phyloP scores from a whole-genome alignment of 2,888 invertebrate genomes.

The Tiphia femorata region DNA sequence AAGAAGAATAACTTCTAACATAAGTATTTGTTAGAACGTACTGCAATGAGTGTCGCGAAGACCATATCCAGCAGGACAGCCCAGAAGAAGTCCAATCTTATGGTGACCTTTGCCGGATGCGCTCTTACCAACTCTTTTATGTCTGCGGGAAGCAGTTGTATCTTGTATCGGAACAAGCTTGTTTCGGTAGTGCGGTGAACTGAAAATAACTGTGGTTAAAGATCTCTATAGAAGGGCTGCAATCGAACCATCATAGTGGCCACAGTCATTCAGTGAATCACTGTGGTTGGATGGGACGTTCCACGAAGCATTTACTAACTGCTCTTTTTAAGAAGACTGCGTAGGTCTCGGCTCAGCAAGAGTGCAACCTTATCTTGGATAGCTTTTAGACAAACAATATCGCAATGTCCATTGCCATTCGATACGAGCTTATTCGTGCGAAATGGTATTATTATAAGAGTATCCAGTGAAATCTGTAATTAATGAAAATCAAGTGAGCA shows the following conservation, averaged over 20 bases:
- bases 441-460: conserved; percentile 37
- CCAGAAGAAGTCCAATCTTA: conserved; percentile 53
- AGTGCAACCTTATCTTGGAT: conserved; percentile 53
- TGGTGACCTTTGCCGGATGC: conserved; percentile 33
- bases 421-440: conserved; percentile 46
- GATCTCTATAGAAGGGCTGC: conserved; percentile 55
- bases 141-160: conserved; percentile 25
- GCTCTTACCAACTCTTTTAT: conserved; percentile 36
- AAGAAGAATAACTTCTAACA: too few species aligned
- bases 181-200: conserved; percentile 50
- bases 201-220: conserved; percentile 62
- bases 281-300: too few species aligned
- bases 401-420: conserved; percentile 45
- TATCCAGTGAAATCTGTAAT: conserved; percentile 18
- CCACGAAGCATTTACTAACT: conserved; percentile 43
- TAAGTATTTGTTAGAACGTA: conserved; percentile 27
- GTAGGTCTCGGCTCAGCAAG: conserved; percentile 49
- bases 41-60: conserved; percentile 54
- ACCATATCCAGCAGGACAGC: conserved; percentile 58
- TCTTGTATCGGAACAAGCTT: conserved; percentile 48
- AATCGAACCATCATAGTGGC: conserved; percentile 30
- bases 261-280: background rate
- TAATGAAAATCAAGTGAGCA: background rate
- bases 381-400: conserved; percentile 51
- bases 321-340: conserved; percentile 44